These are phyloP conservation scores for Baronia brevicornis DNA, from an alignment of 2,888 invertebrate genomes.

Conservation along the genomic window DNA sequence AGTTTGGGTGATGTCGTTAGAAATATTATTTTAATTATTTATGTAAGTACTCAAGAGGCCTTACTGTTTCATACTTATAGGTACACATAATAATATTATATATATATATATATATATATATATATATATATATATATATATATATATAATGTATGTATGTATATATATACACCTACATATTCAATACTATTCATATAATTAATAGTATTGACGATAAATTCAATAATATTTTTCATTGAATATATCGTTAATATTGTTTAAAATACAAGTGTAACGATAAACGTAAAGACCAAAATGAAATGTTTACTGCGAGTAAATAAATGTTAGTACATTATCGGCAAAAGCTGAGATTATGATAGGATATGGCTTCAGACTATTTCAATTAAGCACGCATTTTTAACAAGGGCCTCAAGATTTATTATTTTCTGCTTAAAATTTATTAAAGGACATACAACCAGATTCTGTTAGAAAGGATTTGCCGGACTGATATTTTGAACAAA, in stretches of 20 bases:
- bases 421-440: slow-evolving; percentile 34
- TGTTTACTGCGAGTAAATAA: too few species aligned
- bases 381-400: slow-evolving; percentile 32
- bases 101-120: too few species aligned
- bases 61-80: slow-evolving; percentile 41
- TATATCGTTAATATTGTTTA: slow-evolving; percentile 46
- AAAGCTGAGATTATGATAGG: slow-evolving; percentile 31
- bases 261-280: slow-evolving; percentile 28
- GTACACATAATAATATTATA: slow-evolving; percentile 22
- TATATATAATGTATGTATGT: too few species aligned
- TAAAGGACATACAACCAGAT: slow-evolving; percentile 29
- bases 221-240: too few species aligned
- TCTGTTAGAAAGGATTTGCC: slow-evolving; percentile 19
- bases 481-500: slow-evolving; percentile 15
- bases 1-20: slow-evolving; percentile 57
- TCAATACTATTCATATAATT: too few species aligned
- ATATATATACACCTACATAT: too few species aligned
- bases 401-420: slow-evolving; percentile 23
- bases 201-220: too few species aligned
- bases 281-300: slow-evolving; percentile 41
- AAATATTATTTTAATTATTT: slow-evolving; percentile 71
- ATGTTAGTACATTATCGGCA: slow-evolving; percentile 45
- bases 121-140: too few species aligned
- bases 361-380: slow-evolving; percentile 35
- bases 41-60: slow-evolving; percentile 45